Base-by-base conservation (phyloP, 2,113 vertebrate species). In the Nothocercus nigrocapillus region DNA sequence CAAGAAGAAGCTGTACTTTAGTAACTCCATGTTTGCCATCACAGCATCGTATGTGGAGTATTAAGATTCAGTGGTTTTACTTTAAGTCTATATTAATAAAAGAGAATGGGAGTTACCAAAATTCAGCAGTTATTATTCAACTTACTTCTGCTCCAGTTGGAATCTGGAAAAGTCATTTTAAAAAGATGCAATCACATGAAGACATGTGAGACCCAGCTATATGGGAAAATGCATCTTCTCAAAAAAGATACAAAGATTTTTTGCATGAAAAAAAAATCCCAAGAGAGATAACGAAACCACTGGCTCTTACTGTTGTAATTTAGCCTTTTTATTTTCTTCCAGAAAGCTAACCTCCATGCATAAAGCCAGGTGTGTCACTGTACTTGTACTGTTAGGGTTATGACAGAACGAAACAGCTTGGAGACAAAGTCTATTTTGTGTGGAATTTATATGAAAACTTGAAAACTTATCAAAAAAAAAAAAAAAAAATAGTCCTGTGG, bases 161-260 rank as follows among this genome's bases (percentile, higher is more conserved):
- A 51, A 90, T 75, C 93, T 92, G 88, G 85, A 96, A 96, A 93
- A 96, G 53, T 78, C 73, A 92, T 64, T 85, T 81, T 36, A 36
- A 30, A 67, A 95, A 93, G 79, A 94, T 82, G 49, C 22, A 56
- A 88, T 58, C 32, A 68, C 72, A 84, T 15, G 25, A 94, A 94
- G 90, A 69, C 74, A 88, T 36, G 69, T 24, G 53, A 94, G 27
- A 34, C 27, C 58, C 90, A 78, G 36, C 45, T 90, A 95, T 61
- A 47, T 66, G 88, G 80, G 64, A 90, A 95, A 97, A 90, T 62
- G 34, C 11, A 88, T 68, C 18, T 77, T 61, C 82, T 42, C 68
- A 30, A 62, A 74, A 58, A 93, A 93, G 47, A 88, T 5, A 72
- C 2, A 75, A 85, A 63, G 13, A 1, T 2, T 2, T 6, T 82